Evolutionary conservation across 2,888 invertebrate genomes (phyloP), one percentile per base, ranked within the genome.

Genomic region (Chirona hameri): DNA sequence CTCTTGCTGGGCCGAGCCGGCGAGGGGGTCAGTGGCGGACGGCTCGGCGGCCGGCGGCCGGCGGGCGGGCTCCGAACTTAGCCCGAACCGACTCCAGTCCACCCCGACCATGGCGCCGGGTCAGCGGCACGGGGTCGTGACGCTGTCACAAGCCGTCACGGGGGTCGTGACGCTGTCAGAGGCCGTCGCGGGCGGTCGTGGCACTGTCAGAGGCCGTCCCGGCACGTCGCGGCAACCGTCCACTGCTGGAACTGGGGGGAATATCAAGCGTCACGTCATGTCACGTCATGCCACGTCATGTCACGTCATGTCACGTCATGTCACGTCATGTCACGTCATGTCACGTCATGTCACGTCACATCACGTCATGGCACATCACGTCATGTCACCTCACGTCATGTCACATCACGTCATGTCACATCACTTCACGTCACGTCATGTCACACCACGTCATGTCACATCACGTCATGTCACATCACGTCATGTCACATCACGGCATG

Each of bases 1-100:
- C 46, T 94, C 94, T 83, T 95, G 93, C 88, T 94, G 94, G 88
- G 76, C 46, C 9, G 24, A 10, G 21, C 18, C 76, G 39, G 39
- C 76, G 10, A 21, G 76, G 0, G 76, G 24, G 24, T 76, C 27
- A 24, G 7, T 21, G 9, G 21, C 39, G 46, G 76, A 39, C 24
- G 39, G 31, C 9, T 31, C 72, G 21, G 21, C 72, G 21, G 72
- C 31, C 0, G 72, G 18, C 72, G 72, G 72, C 12, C 31, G 24
- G 24, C 46, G 9, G 7, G 76, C 76, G 24, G 76, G 76, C 18
- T 82, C 83, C 21, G 82, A 83, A 12, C 90, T 89, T 79, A 91
- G 87, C 82, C 91, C 91, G 87, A 89, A 91, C 86, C 89, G 88
- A 18, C 90, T 90, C 91, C 91, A 91, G 85, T 91, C 90, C 79